These are phyloP conservation scores for Callipepla californica DNA, from an alignment of 2,113 vertebrate genomes.

Conservation along the genomic window DNA sequence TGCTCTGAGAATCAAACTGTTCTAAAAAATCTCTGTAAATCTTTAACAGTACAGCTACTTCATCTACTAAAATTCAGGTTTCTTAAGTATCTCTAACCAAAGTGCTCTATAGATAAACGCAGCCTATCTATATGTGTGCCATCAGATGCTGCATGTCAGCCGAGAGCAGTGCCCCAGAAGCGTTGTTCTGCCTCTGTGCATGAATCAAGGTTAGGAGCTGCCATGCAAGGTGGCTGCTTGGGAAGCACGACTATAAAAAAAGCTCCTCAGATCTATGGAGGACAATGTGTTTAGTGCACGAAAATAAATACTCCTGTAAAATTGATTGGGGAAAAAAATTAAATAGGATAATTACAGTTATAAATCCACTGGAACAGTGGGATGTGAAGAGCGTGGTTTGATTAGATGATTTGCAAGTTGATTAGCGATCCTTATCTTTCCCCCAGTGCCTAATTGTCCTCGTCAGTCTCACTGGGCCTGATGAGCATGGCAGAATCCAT, in stretches of 20 bases:
- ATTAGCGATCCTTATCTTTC: slow-evolving; percentile 66
- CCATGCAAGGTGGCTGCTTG: slow-evolving; percentile 29
- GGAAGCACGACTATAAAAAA: slow-evolving; percentile 43
- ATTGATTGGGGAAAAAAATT: slow-evolving; percentile 66
- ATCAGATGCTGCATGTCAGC: background rate
- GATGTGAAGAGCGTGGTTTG: slow-evolving; percentile 45
- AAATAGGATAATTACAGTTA: slow-evolving; percentile 66
- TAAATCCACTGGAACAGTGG: slow-evolving; percentile 61
- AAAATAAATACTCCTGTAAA: slow-evolving; percentile 70
- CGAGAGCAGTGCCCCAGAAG: background rate
- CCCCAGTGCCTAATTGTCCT: slow-evolving; percentile 47
- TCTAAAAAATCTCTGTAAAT: background rate
- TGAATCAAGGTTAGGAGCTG: slow-evolving; percentile 34
- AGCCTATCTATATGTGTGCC: background rate
- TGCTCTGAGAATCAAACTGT: background rate
- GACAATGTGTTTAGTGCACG: slow-evolving; percentile 40
- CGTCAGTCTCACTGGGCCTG: slow-evolving; percentile 37
- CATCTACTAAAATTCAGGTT: background rate
- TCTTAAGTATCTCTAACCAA: background rate
- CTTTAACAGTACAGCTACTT: background rate
- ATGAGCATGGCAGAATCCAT: slow-evolving; percentile 43
- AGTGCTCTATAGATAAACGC: background rate
- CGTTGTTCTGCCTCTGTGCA: background rate
- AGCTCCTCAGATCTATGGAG: background rate
- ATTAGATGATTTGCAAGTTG: slow-evolving; percentile 73